Evolutionary conservation across 2,113 vertebrate species (phyloP), one percentile per base, ranked within the genome.

Genomic region (Oryzias javanicus): DNA sequence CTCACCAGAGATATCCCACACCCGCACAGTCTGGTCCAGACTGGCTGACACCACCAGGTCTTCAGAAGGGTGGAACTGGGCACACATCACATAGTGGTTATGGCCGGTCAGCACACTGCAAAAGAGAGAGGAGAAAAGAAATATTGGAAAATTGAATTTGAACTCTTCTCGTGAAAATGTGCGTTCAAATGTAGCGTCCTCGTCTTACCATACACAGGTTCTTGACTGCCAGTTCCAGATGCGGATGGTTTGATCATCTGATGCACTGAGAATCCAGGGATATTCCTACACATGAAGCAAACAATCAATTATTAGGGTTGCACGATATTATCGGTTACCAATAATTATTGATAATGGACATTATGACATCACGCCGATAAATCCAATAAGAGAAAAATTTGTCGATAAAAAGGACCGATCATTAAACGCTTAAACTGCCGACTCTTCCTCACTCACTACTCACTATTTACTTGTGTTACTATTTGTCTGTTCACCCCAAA

Each of bases 1-100:
- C 96, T 98, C 93, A 98, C 96, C 96, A 63, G 96, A 98, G 88
- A 98, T 98, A 93, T 98, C 96, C 96, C 96, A 98, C 81, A 98
- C 95, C 20, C 96, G 94, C 76, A 99, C 97, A 0, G 96, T 98
- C 92, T 99, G 97, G 70, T 99, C 97, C 92, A 99, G 82, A 80
- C 96, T 98, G 66, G 96, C 97, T 0, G 97, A 99, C 46, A 99
- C 97, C 72, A 99, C 97, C 88, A 99, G 88, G 88, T 99, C 97
- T 76, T 99, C 97, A 0, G 94, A 91, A 0, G 97, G 96, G 71
- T 98, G 97, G 81, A 99, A 99, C 91, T 99, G 95, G 62, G 97
- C 96, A 1, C 97, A 99, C 97, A 98, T 98, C 80, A 98, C 97
- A 0, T 98, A 99, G 74, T 98, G 97, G 81, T 99, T 99, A 80